phyloP scores from a whole-genome alignment of 2,113 vertebrate species.

The Festucalex cinctus region DNA sequence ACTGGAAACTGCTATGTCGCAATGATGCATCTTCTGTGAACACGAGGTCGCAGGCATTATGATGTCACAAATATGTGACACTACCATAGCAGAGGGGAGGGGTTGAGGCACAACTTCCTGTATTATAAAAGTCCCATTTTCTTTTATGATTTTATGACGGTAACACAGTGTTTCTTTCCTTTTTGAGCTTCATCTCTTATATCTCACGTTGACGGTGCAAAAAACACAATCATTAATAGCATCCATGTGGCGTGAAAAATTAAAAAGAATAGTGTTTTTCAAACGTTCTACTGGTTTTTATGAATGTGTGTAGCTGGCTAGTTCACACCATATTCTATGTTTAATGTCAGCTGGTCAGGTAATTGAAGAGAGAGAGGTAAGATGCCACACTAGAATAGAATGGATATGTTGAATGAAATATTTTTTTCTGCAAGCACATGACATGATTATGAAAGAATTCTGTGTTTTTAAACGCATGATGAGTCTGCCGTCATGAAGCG shows the following conservation, averaged over 20 bases:
- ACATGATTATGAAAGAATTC: conserved; percentile 38
- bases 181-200: not conserved
- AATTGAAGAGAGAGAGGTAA: not conserved
- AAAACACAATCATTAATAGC: not conserved
- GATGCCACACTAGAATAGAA: not conserved
- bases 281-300: not conserved
- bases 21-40: too few relatives aligned
- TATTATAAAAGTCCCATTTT: not conserved
- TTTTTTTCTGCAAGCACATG: conserved; percentile 23
- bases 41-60: too few relatives aligned
- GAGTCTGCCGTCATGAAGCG: conserved; percentile 22
- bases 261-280: too few relatives aligned
- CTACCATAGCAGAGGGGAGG: too few relatives aligned
- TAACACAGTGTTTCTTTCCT: not conserved
- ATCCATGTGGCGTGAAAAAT: not conserved
- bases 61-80: too few relatives aligned
- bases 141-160: not conserved
- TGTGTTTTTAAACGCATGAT: conserved; percentile 48
- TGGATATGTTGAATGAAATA: not conserved
- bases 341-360: not conserved
- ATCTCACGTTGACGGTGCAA: not conserved
- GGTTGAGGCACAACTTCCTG: too few relatives aligned
- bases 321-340: not conserved
- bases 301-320: not conserved
- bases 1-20: too few relatives aligned